phyloP scores from a whole-genome alignment of 2,888 invertebrate genomes.

The Ptilodon capucinus region DNA sequence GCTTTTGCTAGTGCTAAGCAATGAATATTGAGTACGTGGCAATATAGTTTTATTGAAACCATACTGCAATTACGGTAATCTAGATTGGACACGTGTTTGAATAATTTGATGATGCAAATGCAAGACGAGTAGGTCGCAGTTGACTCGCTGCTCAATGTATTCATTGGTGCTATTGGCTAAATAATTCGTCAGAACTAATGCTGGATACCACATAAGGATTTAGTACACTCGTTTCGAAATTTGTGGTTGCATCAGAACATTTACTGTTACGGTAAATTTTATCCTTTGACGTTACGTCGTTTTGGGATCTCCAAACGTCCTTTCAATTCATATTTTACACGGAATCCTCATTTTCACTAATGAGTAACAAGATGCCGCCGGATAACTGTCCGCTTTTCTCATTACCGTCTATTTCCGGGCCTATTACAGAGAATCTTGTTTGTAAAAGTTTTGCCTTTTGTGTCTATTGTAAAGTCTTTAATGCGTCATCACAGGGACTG shows the following conservation, averaged over 20 bases:
- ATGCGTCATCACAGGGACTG: slow-evolving; percentile 10
- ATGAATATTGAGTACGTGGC: too few species aligned
- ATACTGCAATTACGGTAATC: neutral
- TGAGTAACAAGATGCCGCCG: slow-evolving; percentile 26
- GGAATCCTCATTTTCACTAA: slow-evolving; percentile 23
- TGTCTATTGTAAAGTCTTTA: slow-evolving; percentile 2
- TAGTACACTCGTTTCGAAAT: slow-evolving; percentile 31
- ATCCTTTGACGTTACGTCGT: neutral
- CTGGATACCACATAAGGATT: slow-evolving; percentile 38
- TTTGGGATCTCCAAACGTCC: slow-evolving; percentile 21
- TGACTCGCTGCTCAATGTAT: slow-evolving; percentile 8
- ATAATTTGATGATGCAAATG: slow-evolving; percentile 12
- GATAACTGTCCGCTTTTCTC: slow-evolving; percentile 24
- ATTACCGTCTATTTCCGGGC: slow-evolving; percentile 12
- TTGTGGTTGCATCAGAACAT: slow-evolving; percentile 28
- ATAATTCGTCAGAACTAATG: slow-evolving; percentile 50
- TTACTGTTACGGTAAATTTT: slow-evolving; percentile 4
- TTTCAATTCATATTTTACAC: slow-evolving; percentile 12
- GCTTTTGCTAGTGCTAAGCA: neutral
- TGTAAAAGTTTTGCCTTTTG: slow-evolving; percentile 19
- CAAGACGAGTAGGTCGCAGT: slow-evolving; percentile 3
- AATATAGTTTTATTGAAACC: too few species aligned
- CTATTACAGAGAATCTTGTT: slow-evolving; percentile 16
- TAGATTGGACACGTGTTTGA: slow-evolving; percentile 2
- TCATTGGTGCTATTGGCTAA: slow-evolving; percentile 42